These are phyloP conservation scores for Sipha maydis DNA, from an alignment of 2,888 invertebrate species.

Conservation along the genomic window DNA sequence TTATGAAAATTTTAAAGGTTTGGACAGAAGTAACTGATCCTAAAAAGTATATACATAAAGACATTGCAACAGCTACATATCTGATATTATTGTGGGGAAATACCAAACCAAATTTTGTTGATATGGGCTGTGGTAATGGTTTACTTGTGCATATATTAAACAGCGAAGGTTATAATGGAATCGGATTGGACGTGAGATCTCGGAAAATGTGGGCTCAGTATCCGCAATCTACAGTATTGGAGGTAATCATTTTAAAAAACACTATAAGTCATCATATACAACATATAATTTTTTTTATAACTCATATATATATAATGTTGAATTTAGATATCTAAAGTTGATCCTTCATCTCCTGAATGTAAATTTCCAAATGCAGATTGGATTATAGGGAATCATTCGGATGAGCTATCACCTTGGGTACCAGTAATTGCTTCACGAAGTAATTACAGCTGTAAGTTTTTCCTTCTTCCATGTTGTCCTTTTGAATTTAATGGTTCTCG, in stretches of 20 bases:
- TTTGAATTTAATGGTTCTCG: slow-evolving; percentile 89
- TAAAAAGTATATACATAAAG: slow-evolving; percentile 94
- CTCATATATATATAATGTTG: slow-evolving; percentile 7
- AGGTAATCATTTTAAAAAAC: slow-evolving; percentile 69
- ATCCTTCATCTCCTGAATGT: slow-evolving; percentile 74
- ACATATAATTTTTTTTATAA: too few relatives aligned
- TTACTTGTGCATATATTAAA: slow-evolving; percentile 86
- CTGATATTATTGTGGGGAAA: slow-evolving; percentile 81
- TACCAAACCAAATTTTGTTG: slow-evolving; percentile 76
- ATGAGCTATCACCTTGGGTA: slow-evolving; percentile 99
- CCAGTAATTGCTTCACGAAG: slow-evolving; percentile 88
- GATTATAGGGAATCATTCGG: slow-evolving; percentile 98
- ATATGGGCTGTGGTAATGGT: slow-evolving; percentile 98
- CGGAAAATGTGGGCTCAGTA: slow-evolving; percentile 90
- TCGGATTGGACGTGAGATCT: slow-evolving; percentile 85
- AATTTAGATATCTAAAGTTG: slow-evolving; percentile 75
- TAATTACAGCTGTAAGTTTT: slow-evolving; percentile 80
- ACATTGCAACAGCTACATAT: slow-evolving; percentile 92
- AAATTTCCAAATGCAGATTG: slow-evolving; percentile 83
- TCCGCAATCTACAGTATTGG: slow-evolving; percentile 73
- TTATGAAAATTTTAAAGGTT: slow-evolving; percentile 69
- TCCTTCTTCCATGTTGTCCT: slow-evolving; percentile 94
- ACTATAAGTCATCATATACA: neutral
- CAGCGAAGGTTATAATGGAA: slow-evolving; percentile 83
- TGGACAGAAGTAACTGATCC: slow-evolving; percentile 97